Evolutionary conservation across 2,797 vertebrate genomes (phyloP), one percentile per base, ranked within the genome.

Genomic region (Yasuhikotakia modesta): DNA sequence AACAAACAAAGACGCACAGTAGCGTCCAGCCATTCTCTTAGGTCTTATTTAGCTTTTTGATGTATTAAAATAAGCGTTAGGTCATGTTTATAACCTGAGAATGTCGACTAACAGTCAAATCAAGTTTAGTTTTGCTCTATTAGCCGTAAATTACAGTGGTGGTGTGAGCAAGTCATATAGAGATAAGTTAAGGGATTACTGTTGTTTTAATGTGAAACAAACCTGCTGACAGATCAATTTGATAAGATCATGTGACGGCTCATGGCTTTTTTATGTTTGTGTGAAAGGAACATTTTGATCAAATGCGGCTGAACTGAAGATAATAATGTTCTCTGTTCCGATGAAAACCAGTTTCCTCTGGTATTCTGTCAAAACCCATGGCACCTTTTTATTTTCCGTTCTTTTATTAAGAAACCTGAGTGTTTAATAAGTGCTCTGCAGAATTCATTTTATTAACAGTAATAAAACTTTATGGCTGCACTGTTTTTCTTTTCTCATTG

Each of bases 371-470:
- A 43, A 76, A 76, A 68, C 74, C 66, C 19, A 61, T 10, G 0
- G 14, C 24, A 3, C 73, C 39, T 32, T 39, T 70, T 77, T 35
- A 69, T 12, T 66, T 77, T 17, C 66, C 60, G 24, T 32, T 32
- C 39, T 76, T 77, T 69, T 63, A 77, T 70, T 77, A 69, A 77
- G 66, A 77, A 69, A 61, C 75, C 66, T 10, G 19, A 77, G 55
- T 1, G 1, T 19, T 52, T 58, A 65, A 73, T 73, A 45, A 55
- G 50, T 75, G 16, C 14, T 50, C 19, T 61, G 43, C 71, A 65
- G 24, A 74, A 72, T 65, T 58, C 60, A 22, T 69, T 79, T 78
- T 72, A 79, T 22, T 50, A 45, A 45, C 2, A 6, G 66, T 64
- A 48, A 11, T 78, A 81, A 76, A 81, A 53, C 1, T 79, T 81